Percentiles rank a stretch among this genome's conserved stretches.
Conservation (phyloP, 2,888 invertebrate genomes). For the Aspidiotus destructor region DNA sequence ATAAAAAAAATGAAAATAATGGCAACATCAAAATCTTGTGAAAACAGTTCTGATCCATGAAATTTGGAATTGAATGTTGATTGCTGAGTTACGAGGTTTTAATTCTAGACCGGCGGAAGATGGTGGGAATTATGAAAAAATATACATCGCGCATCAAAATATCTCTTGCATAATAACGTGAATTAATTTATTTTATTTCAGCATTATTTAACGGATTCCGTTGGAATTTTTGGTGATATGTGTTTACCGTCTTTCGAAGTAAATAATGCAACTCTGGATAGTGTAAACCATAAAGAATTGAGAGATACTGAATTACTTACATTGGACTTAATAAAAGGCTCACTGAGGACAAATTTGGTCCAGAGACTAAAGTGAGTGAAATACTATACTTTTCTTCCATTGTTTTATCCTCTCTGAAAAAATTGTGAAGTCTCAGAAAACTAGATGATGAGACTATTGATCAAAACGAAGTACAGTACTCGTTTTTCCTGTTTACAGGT, state of each 20-base stretch:
- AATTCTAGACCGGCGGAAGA: too few relatives aligned
- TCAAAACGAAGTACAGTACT: too few relatives aligned
- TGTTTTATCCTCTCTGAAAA: not conserved
- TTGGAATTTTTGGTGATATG: constrained; percentile 18
- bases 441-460: too few relatives aligned
- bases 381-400: not conserved
- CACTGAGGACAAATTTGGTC: constrained; percentile 64
- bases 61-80: too few relatives aligned
- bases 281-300: constrained; percentile 57
- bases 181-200: not conserved
- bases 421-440: too few relatives aligned
- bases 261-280: constrained; percentile 64
- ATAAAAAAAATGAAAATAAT: too few relatives aligned
- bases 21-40: too few relatives aligned
- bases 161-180: too few relatives aligned
- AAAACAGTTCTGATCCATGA: too few relatives aligned
- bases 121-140: too few relatives aligned
- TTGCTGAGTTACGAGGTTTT: too few relatives aligned
- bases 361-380: constrained; percentile 48
- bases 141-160: too few relatives aligned
- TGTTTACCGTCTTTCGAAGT: constrained; percentile 30
- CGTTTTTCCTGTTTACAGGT: constrained; percentile 45
- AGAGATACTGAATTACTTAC: constrained; percentile 81
- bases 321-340: constrained; percentile 65
- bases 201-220: constrained; percentile 26